These are phyloP conservation scores for Ricordea florida DNA, from an alignment of 92 coral and sea anemone species.

Conservation along the genomic window DNA sequence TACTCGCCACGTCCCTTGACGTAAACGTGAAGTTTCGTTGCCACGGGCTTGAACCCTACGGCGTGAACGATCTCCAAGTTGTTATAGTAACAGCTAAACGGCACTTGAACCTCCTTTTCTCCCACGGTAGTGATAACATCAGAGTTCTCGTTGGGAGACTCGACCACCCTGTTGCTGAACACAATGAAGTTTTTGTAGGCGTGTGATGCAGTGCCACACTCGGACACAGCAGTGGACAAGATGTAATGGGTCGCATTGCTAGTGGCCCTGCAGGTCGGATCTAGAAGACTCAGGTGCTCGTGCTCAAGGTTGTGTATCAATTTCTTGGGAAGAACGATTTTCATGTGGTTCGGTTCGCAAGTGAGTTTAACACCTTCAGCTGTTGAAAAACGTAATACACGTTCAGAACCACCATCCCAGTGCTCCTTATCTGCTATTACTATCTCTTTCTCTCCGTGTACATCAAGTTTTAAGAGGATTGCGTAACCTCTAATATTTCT, in stretches of 20 bases:
- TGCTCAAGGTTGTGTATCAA: slow-evolving; percentile 79
- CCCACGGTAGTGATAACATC: slow-evolving; percentile 76
- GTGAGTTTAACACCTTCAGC: slow-evolving; percentile 69
- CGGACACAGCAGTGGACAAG: slow-evolving; percentile 62
- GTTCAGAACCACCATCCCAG: too few species aligned
- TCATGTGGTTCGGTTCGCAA: slow-evolving; percentile 74
- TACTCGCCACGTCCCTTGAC: slow-evolving; percentile 78
- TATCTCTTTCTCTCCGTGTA: too few species aligned
- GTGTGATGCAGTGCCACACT: slow-evolving; percentile 78
- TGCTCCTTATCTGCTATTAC: too few species aligned
- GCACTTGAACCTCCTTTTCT: slow-evolving; percentile 71
- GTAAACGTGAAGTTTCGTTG: slow-evolving; percentile 64
- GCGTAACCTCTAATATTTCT: too few species aligned
- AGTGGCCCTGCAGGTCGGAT: slow-evolving; percentile 66
- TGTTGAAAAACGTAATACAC: not conserved
- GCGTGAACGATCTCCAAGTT: slow-evolving; percentile 78
- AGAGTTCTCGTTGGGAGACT: slow-evolving; percentile 65
- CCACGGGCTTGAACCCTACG: slow-evolving; percentile 75
- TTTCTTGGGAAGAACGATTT: slow-evolving; percentile 73
- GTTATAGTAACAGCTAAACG: slow-evolving; percentile 84
- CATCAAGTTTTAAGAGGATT: too few species aligned
- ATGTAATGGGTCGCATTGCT: slow-evolving; percentile 73
- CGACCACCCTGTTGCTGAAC: slow-evolving; percentile 72
- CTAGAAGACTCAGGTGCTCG: slow-evolving; percentile 81
- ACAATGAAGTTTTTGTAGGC: slow-evolving; percentile 66